phyloP scores from a whole-genome alignment of 1,140 invertebrate genomes.

The Dolichoris vasculosae region DNA sequence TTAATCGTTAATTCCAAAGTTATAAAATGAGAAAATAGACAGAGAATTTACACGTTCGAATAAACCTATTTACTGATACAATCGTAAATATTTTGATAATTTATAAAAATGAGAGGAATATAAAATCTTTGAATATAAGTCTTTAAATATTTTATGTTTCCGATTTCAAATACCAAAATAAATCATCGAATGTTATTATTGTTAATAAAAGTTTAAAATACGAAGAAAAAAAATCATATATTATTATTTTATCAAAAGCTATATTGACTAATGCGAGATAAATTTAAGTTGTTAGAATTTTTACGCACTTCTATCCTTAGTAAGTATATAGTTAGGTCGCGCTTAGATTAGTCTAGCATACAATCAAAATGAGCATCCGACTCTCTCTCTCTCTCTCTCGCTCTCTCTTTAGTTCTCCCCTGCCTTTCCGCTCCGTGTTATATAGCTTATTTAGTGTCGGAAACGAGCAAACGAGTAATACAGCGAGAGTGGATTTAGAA shows the following conservation, averaged over 20 bases:
- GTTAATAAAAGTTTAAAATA: background rate
- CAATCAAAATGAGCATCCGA: conserved; percentile 2
- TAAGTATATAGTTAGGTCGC: background rate
- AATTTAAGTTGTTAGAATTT: background rate
- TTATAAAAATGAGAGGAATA: no score
- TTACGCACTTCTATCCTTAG: background rate
- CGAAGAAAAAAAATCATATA: background rate
- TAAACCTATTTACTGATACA: no score
- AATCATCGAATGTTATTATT: background rate
- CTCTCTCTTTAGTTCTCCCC: background rate
- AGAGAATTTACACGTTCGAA: no score
- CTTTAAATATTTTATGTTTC: no score
- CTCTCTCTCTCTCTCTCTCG: conserved; percentile 2
- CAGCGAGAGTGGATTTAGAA: conserved; percentile 29
- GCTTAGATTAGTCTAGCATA: background rate
- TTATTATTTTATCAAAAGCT: background rate
- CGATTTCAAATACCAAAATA: background rate
- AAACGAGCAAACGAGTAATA: conserved; percentile 15
- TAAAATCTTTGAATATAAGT: no score
- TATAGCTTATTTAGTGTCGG: conserved; percentile 28
- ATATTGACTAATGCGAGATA: background rate
- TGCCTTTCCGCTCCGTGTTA: background rate
- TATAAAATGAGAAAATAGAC: no score
- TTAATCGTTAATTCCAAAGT: no score
- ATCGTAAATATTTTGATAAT: no score